Evolutionary conservation across 2,888 invertebrate genomes (phyloP).

Genomic region (Boloria selene): DNA sequence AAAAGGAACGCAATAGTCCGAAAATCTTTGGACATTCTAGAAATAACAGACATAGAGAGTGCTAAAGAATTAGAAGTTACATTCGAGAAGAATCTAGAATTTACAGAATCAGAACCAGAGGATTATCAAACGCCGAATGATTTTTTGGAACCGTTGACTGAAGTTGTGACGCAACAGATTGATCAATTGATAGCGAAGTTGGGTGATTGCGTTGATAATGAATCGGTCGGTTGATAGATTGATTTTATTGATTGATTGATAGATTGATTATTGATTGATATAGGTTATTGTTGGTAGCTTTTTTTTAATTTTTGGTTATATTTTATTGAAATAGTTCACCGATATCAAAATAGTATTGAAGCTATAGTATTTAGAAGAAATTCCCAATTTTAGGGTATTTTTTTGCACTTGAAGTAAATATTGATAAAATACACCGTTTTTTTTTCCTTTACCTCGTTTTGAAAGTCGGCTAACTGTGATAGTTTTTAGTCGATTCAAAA

Average conservation of each 20-base stretch:
- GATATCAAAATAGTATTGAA: no score
- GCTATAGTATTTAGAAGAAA: no score
- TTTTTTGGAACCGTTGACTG: slow-evolving; percentile 65
- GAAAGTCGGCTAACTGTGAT: no score
- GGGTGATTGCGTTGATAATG: slow-evolving; percentile 57
- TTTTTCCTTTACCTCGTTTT: no score
- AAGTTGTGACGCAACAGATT: slow-evolving; percentile 68
- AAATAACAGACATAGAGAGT: slow-evolving; percentile 56
- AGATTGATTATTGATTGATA: slow-evolving; percentile 6
- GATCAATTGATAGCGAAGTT: slow-evolving; percentile 70
- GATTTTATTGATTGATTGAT: slow-evolving; percentile 10
- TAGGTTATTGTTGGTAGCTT: not conserved
- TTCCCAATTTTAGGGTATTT: no score
- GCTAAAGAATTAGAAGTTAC: slow-evolving; percentile 58
- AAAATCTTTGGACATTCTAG: slow-evolving; percentile 64
- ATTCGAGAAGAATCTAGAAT: slow-evolving; percentile 61
- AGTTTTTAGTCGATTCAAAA: no score
- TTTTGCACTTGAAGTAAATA: no score
- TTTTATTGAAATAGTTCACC: not conserved
- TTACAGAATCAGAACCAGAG: slow-evolving; percentile 63
- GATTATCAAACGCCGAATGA: slow-evolving; percentile 67
- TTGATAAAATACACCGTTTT: no score
- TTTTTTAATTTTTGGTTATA: not conserved
- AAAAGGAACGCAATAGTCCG: slow-evolving; percentile 50
- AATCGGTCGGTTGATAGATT: slow-evolving; percentile 8